Conservation (phyloP, 2,888 invertebrate species). For the Drosophila stalkeri region DNA sequence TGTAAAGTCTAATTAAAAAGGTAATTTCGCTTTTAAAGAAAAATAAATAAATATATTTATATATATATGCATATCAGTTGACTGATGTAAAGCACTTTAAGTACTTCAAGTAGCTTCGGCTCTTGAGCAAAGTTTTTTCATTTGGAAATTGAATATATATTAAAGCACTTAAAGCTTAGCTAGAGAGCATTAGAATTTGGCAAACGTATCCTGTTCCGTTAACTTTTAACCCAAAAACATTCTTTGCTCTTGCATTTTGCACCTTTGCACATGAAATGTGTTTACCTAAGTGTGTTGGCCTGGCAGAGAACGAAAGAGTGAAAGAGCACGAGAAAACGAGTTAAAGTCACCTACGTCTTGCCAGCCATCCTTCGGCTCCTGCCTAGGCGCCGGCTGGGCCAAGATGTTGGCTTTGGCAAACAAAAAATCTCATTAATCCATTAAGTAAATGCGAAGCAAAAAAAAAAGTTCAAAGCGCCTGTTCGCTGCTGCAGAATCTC, state of each 20-base stretch:
- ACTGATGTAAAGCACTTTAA: background rate
- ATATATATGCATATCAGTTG: background rate
- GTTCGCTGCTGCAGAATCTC: constrained; percentile 49
- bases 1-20: background rate
- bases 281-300: constrained; percentile 47
- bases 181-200: constrained; percentile 28
- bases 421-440: constrained; percentile 81
- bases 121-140: background rate
- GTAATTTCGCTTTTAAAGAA: background rate
- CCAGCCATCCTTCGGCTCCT: constrained; percentile 3
- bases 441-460: constrained; percentile 75
- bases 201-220: constrained; percentile 9
- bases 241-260: constrained; percentile 54
- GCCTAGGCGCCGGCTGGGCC: constrained; percentile 40
- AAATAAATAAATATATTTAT: background rate
- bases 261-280: constrained; percentile 65
- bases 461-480: constrained; percentile 73
- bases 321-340: constrained; percentile 5
- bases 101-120: too few species aligned
- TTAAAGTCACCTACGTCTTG: constrained; percentile 51
- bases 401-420: constrained; percentile 76
- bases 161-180: constrained; percentile 22
- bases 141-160: background rate
- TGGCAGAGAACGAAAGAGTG: background rate
- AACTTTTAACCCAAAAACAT: constrained; percentile 45